Conservation (phyloP, 2,113 vertebrate species). For the Typhlomys cinereus region DNA sequence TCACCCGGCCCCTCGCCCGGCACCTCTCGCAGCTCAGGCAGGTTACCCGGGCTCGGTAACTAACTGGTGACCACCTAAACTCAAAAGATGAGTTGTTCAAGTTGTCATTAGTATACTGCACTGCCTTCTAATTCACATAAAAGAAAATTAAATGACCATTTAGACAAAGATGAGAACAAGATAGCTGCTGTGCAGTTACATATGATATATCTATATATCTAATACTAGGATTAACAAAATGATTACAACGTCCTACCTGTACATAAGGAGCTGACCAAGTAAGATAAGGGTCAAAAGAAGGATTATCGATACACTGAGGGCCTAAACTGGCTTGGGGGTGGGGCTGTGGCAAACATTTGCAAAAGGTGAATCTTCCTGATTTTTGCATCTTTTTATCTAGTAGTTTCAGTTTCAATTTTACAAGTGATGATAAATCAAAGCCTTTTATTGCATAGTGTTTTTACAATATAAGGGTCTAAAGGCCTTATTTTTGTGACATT, state of each 20-base stretch:
- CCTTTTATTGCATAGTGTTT: background rate
- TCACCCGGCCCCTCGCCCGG: too few relatives aligned
- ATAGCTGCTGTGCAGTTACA: background rate
- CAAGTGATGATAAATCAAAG: background rate
- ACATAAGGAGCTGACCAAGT: background rate
- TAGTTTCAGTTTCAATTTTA: background rate
- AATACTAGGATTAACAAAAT: background rate
- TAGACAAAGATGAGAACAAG: background rate
- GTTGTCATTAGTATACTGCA: background rate
- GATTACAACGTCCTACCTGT: background rate
- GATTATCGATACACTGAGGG: background rate
- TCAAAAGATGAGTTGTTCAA: background rate
- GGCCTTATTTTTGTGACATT: background rate
- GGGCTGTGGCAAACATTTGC: background rate
- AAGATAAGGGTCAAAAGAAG: background rate
- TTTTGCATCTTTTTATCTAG: background rate
- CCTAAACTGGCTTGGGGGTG: background rate
- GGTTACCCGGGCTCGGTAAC: background rate
- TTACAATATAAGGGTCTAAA: background rate
- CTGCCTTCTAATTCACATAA: background rate
- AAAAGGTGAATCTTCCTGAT: background rate
- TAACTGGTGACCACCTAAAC: background rate
- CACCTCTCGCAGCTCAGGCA: background rate
- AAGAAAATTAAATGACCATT: constrained; percentile 23
- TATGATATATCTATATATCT: background rate